Evolutionary conservation across 2,797 vertebrate species (phyloP), one percentile per base, ranked within the genome.

Genomic region (Chelidonichthys spinosus): DNA sequence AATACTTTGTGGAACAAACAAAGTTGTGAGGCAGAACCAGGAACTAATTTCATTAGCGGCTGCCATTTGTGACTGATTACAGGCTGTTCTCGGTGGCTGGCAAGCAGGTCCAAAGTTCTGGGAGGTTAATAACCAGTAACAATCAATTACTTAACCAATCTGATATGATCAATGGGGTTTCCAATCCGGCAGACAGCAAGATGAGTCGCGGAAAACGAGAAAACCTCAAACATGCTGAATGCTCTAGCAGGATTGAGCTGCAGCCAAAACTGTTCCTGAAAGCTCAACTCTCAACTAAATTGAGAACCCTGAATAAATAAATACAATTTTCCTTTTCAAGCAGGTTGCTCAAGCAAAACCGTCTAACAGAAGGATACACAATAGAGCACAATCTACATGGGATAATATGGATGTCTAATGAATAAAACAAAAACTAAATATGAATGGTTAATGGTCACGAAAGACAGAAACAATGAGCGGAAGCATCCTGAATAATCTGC

Each of bases 101-200:
- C 82, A 78, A 88, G 83, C 72, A 80, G 91, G 92, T 89, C 92
- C 88, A 91, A 89, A 92, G 94, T 91, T 95, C 93, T 88, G 76
- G 58, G 88, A 93, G 94, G 93, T 95, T 95, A 95, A 95, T 95
- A 95, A 93, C 91, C 93, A 94, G 94, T 93, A 94, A 93, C 94
- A 95, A 95, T 95, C 93, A 94, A 95, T 95, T 95, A 94, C 90
- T 87, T 89, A 89, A 87, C 90, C 85, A 93, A 93, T 95, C 90
- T 92, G 90, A 94, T 93, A 92, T 92, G 92, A 94, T 94, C 94
- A 94, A 94, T 93, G 90, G 66, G 74, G 78, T 89, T 86, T 89
- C 80, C 80, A 88, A 92, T 91, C 69, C 76, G 32, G 79, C 42
- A 71, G 88, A 88, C 88, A 76, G 60, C 78, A 56, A 75, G 86